Evolutionary conservation across 2,113 vertebrate species (phyloP).

Genomic region (Uria aalge): DNA sequence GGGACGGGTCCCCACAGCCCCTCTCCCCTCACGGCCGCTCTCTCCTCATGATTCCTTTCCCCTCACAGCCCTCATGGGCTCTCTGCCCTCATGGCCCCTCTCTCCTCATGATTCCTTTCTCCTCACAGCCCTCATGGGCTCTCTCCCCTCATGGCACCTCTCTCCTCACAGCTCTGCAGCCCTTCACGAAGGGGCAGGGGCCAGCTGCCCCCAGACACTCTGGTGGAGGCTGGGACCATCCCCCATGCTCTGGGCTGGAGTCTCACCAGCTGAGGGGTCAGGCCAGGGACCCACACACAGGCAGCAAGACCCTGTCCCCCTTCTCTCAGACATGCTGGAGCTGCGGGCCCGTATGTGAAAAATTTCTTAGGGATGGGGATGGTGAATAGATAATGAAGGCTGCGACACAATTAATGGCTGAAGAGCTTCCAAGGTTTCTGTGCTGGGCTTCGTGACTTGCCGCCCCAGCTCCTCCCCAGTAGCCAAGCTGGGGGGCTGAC

Average conservation of each 20-base stretch:
- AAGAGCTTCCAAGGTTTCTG: background rate
- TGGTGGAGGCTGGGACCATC: rapidly evolving
- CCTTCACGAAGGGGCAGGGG: background rate
- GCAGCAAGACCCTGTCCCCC: background rate
- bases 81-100: no score
- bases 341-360: background rate
- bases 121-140: no score
- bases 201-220: no score
- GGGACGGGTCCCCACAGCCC: no score
- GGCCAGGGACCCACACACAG: rapidly evolving
- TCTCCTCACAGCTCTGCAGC: background rate
- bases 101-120: background rate
- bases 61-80: no score
- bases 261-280: no score
- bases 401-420: background rate
- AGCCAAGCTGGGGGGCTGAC: background rate
- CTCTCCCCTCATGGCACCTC: no score
- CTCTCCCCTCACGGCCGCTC: no score
- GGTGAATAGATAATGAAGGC: background rate
- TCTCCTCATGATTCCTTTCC: no score
- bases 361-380: background rate
- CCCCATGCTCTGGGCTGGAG: rapidly evolving
- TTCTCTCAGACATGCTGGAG: background rate
- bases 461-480: background rate
- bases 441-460: rapidly evolving